Percentiles rank a stretch among this genome's conserved stretches.
phyloP scores from a whole-genome alignment of 2,797 vertebrate genomes.

The Anniella stebbinsi region DNA sequence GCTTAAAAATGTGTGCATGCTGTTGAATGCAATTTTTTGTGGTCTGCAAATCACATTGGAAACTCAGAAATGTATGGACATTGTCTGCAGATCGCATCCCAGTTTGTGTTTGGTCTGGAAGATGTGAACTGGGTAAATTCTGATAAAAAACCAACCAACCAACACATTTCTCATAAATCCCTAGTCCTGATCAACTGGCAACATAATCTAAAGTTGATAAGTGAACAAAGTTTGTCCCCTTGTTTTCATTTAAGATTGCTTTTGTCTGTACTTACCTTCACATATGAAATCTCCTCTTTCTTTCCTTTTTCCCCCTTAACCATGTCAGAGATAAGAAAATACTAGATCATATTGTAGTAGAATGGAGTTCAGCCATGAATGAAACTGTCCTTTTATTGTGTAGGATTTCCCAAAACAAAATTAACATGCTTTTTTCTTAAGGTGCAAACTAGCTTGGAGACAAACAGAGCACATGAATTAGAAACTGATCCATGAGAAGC shows the following conservation, averaged over 20 bases:
- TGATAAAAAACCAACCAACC: no score
- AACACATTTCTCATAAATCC: no score
- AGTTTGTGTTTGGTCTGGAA: no score
- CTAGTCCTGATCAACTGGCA: no score
- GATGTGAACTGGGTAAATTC: no score
- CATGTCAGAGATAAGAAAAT: neutral
- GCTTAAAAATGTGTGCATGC: no score
- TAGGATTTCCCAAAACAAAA: slow-evolving; percentile 19
- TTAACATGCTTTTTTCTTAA: neutral
- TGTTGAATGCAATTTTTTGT: no score
- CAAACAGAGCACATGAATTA: neutral
- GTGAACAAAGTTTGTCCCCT: neutral
- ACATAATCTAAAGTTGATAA: no score
- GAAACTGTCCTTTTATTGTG: slow-evolving; percentile 42
- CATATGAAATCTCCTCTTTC: no score
- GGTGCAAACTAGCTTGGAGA: neutral
- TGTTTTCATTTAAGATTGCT: neutral
- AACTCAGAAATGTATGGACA: no score
- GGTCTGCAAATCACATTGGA: neutral
- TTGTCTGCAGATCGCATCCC: no score
- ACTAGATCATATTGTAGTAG: neutral
- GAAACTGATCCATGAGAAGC: neutral
- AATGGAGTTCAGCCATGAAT: neutral
- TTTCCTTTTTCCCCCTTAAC: no score
- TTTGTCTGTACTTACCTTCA: neutral